Evolutionary conservation across 2,888 invertebrate genomes (phyloP).

Genomic region (Callosobruchus maculatus): DNA sequence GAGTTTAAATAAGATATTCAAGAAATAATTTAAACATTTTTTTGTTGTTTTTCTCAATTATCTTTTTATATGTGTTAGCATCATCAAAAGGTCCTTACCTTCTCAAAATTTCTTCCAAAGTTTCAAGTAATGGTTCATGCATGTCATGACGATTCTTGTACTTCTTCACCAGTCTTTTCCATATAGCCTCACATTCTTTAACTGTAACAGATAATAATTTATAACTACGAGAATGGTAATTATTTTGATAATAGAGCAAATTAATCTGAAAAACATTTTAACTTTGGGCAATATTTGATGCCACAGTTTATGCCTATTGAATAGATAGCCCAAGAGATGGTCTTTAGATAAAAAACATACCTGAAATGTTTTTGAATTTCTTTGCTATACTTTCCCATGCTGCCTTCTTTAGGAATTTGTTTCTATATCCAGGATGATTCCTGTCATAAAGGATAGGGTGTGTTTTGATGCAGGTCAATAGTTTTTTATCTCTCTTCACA

Average conservation of each 20-base stretch:
- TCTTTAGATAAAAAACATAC: too few species aligned
- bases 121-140: not conserved
- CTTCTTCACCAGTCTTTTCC: not conserved
- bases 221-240: too few species aligned
- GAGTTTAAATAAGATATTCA: too few species aligned
- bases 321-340: too few species aligned
- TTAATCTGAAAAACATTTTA: too few species aligned
- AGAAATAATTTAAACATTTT: too few species aligned
- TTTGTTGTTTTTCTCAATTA: too few species aligned
- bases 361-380: not conserved
- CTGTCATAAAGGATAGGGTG: conserved; percentile 44
- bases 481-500: conserved; percentile 38
- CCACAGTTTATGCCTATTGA: too few species aligned
- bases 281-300: too few species aligned
- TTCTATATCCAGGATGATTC: conserved; percentile 35
- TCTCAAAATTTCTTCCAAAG: not conserved
- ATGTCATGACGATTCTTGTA: not conserved
- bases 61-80: too few species aligned
- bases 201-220: not conserved
- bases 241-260: too few species aligned
- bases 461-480: conserved; percentile 57
- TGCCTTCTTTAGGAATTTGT: conserved; percentile 6
- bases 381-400: conserved; percentile 17
- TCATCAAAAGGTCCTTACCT: not conserved
- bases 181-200: not conserved